Conservation (phyloP, 2,888 invertebrate genomes). For the Cerceris rybyensis region DNA sequence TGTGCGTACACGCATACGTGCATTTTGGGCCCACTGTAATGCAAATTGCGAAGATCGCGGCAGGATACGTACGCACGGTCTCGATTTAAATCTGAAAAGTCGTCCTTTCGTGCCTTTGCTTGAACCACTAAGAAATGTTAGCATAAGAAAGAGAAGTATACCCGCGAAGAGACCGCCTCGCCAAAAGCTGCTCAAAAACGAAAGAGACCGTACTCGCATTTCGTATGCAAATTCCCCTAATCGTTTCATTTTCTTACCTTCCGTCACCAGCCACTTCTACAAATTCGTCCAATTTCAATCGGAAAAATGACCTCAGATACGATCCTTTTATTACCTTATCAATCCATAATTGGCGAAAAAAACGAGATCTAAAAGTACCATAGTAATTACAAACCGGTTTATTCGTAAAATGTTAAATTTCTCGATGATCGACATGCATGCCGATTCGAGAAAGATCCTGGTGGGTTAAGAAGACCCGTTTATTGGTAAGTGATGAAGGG, state of each 20-base stretch:
- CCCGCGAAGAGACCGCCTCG: constrained; percentile 20
- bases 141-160: constrained; percentile 62
- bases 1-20: constrained; percentile 36
- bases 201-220: neutral
- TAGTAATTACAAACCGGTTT: constrained; percentile 8
- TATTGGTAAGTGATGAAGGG: constrained; percentile 20
- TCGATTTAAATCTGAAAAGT: constrained; percentile 71
- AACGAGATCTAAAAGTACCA: neutral
- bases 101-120: constrained; percentile 48
- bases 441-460: constrained; percentile 32
- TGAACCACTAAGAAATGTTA: constrained; percentile 52
- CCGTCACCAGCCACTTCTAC: neutral
- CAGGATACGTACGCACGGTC: constrained; percentile 49
- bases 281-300: too few relatives aligned
- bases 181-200: constrained; percentile 46
- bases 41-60: constrained; percentile 60
- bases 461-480: constrained; percentile 17
- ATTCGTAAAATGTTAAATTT: constrained; percentile 17
- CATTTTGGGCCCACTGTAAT: constrained; percentile 61
- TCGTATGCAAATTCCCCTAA: neutral
- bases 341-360: neutral
- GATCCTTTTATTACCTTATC: neutral
- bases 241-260: neutral
- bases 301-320: too few relatives aligned
- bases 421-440: constrained; percentile 21